Base-by-base conservation (phyloP, 2,888 invertebrate species). In the Meiosimyza platycephala region DNA sequence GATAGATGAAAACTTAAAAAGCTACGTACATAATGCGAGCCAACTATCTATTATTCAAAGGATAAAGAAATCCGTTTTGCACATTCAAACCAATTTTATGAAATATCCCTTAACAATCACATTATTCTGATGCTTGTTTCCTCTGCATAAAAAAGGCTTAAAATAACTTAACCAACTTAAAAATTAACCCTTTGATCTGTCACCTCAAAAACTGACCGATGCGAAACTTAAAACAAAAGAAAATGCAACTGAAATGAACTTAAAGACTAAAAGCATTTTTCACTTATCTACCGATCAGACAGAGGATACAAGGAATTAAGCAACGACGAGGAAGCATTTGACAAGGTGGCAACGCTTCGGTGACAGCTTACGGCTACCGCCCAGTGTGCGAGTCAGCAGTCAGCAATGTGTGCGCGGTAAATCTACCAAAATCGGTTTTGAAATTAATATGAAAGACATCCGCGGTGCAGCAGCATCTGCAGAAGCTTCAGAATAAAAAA, bases 201-300 rank as follows among this genome's bases (percentile, higher is more conserved):
- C 40, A 40, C 40, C 40, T 40, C 40, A 40, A 40, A 7, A 40
- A 40, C 9, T 40, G 40, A 40, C 40, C 40, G 40, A 40, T 40
- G 40, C 9, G 40, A 40, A 40, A 40, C 9, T 40, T 40, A 40
- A 40, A 40, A 40, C 40, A 40, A 40, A 40, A 40, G 40, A 40
- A 40, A 40, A 40, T 40, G 40, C 40, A 40, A 40, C 40, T 40
- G 1, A 28, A 28, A 9, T 47, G 13, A 51, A 55, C 55, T 47
- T 51, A 28, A 50, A 69, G 51, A 16, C 69, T 60, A 11, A 69
- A 69, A 60, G 69, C 69, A 69, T 60, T 69, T 69, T 48, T 40
- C 52, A 40, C 67, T 67, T 67, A 67, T 67, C 67, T 55, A 22
- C 22, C 22, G 59, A 60, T 60, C 69, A 40, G 60, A 60, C 60